phyloP scores from a whole-genome alignment of 2,113 vertebrate genomes.

The Fregata magnificens region DNA sequence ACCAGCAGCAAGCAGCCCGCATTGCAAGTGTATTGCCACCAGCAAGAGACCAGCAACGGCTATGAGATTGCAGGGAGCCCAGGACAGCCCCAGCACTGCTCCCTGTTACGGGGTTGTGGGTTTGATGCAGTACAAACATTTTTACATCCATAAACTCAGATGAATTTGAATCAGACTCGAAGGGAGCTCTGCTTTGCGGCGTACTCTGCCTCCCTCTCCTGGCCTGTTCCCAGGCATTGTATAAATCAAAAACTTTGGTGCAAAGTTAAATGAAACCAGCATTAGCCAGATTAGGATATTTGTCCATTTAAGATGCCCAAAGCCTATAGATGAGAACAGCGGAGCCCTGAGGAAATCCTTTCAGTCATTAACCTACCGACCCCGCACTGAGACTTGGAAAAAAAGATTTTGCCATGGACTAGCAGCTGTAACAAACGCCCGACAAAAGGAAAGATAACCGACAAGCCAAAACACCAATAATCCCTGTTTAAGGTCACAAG shows the following conservation, averaged over 20 bases:
- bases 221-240: neutral
- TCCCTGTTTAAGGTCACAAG: neutral
- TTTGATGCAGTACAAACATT: fast-evolving
- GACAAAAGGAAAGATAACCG: neutral
- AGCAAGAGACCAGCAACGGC: neutral
- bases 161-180: fast-evolving
- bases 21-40: fast-evolving
- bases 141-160: fast-evolving
- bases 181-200: neutral
- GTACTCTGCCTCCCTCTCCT: slow-evolving; percentile 76
- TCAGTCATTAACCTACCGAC: neutral
- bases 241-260: fast-evolving
- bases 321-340: fast-evolving
- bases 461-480: neutral
- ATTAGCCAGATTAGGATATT: fast-evolving
- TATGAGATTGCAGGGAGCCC: fast-evolving
- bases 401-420: fast-evolving
- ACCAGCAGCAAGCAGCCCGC: fast-evolving
- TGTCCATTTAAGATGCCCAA: fast-evolving
- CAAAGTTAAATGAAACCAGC: neutral
- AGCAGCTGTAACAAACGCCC: neutral
- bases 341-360: neutral
- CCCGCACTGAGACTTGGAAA: fast-evolving
- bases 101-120: fast-evolving
- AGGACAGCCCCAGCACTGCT: neutral